Evolutionary conservation across 2,113 vertebrate genomes (phyloP).

Genomic region (Struthio camelus): DNA sequence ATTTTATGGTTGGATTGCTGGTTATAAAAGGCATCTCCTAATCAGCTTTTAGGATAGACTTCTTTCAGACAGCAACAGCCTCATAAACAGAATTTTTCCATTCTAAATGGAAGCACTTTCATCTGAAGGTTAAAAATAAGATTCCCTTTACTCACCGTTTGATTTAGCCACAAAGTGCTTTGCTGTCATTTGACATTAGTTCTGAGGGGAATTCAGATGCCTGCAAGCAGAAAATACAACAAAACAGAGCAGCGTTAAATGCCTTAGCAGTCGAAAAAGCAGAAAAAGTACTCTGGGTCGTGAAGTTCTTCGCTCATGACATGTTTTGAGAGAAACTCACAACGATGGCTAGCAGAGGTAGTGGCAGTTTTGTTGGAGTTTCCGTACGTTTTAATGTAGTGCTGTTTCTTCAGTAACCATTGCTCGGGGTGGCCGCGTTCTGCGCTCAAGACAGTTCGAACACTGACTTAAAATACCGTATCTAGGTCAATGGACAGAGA

Average conservation of each 20-base stretch:
- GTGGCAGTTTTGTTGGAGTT: neutral
- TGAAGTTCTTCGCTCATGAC: neutral
- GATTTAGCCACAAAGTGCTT: conserved; percentile 94
- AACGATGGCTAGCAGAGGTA: neutral
- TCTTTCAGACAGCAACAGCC: neutral
- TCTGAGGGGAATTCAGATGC: conserved; percentile 94
- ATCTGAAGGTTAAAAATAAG: neutral
- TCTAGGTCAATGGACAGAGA: neutral
- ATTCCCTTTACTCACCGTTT: conserved; percentile 82
- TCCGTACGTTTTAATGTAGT: neutral
- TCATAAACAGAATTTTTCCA: neutral
- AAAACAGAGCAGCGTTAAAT: neutral
- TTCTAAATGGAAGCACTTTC: neutral
- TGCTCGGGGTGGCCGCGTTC: neutral
- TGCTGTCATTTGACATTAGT: conserved; percentile 92
- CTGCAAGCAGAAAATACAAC: conserved; percentile 70
- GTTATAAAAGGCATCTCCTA: neutral
- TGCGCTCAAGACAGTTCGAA: rapidly evolving
- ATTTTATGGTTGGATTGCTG: neutral
- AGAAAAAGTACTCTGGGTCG: neutral
- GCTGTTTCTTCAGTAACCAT: rapidly evolving
- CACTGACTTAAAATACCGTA: rapidly evolving
- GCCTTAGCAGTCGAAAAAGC: neutral
- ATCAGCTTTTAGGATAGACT: neutral
- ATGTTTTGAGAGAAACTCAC: neutral